Evolutionary conservation across 2,888 invertebrate species (phyloP), one percentile per base, ranked within the genome.

Genomic region (Prenolepis imparis): DNA sequence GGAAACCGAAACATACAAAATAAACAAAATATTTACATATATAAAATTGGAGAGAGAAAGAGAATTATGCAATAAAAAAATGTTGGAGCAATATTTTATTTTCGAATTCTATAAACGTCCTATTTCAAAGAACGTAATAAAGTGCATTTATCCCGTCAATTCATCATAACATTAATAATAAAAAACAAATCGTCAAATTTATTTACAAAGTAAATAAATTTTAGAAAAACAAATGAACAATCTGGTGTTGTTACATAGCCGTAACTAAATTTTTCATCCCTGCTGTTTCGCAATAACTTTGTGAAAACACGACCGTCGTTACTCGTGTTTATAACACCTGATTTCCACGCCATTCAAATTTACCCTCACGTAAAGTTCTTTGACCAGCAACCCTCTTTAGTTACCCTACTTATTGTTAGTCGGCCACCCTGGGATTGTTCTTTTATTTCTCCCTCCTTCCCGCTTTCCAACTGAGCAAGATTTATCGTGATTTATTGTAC

Each of bases 401-500:
- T 15, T 15, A 3, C 24, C 18, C 8, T 0, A 18, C 12, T 9
- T 24, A 15, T n/a, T n/a, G n/a, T n/a, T n/a, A n/a, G n/a, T n/a
- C n/a, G 1, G 11, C 21, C 39, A 8, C 5, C 4, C 8, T 4
- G 12, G 12, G 39, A 57, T 72, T 24, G 15, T 24, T 24, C 55
- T 39, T 1, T 24, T 57, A 24, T 11, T 12, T 12, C 39, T 57
- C n/a, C 2, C 6, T n/a, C 0, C 8, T 6, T n/a, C 8, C 12
- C 24, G 15, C 15, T 5, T 15, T 6, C 6, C 28, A n/a, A 63
- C 44, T 1, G 28, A 41, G 66, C 70, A 75, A 59, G 75, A 70
- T 84, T 87, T 88, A 91, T 91, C 87, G 63, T 85, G 86, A 91
- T 90, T 91, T 90, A 90, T 74, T 67, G 67, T 77, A 59, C 68